These are phyloP conservation scores for Hemicrepidius hirtus DNA, from an alignment of 2,888 invertebrate genomes.

Conservation along the genomic window DNA sequence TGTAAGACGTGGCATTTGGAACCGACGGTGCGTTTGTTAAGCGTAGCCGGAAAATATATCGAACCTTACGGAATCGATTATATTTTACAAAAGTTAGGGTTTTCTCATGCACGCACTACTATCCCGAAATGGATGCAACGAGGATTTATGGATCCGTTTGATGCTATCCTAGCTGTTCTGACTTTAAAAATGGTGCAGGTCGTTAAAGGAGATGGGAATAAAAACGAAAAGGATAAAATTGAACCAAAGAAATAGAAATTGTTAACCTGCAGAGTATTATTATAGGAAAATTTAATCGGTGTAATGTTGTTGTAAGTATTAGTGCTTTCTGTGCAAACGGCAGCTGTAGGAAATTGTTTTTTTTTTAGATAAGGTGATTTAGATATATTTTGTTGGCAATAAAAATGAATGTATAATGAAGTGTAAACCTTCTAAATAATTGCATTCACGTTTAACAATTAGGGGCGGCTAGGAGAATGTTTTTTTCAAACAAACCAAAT, in stretches of 20 bases:
- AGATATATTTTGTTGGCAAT: no score
- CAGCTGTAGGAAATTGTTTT: no score
- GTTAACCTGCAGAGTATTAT: no score
- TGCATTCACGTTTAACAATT: no score
- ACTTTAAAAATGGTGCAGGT: conserved; percentile 81
- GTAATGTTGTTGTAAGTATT: no score
- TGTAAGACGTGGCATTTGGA: conserved; percentile 98
- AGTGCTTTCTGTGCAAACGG: no score
- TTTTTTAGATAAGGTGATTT: no score
- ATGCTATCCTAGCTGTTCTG: conserved; percentile 90
- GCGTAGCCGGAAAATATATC: conserved; percentile 87
- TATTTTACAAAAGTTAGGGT: conserved; percentile 97
- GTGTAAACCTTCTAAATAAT: no score
- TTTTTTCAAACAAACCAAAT: no score
- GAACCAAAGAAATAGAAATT: conserved; percentile 45
- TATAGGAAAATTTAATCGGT: not conserved
- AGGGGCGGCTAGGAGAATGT: no score
- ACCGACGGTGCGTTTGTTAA: conserved; percentile 86
- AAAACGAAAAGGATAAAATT: conserved; percentile 46
- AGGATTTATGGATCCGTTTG: conserved; percentile 97
- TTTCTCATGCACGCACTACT: conserved; percentile 97
- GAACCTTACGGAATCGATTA: conserved; percentile 99
- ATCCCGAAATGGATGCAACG: conserved; percentile 99
- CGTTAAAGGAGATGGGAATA: conserved; percentile 67
- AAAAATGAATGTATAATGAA: no score